Base-by-base conservation (phyloP, 2,888 invertebrate species). In the Venustoraphidia nigricollis region DNA sequence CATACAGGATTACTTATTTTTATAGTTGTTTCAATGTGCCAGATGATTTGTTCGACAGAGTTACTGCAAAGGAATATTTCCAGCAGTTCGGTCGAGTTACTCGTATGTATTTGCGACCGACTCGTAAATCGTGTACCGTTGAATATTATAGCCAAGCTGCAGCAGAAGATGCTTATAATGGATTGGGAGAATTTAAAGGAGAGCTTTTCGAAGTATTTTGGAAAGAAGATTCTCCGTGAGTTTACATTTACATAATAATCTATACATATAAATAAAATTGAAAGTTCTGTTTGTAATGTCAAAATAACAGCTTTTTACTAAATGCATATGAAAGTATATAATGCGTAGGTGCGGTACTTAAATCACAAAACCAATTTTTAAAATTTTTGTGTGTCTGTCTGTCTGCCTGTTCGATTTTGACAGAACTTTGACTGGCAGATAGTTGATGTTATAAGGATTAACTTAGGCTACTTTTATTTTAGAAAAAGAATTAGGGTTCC, bases 1-100 rank as follows among this genome's bases (percentile, higher is more conserved):
- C 14, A 34, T 9, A 11, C 5, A 11, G 17, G 9, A 10, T 50
- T 17, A 13, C 40, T 45, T 41, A 6, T 9, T 52, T 54, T 34
- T 53, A 27, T 6, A 79, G 79, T 37, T 83, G 83, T 58, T 66
- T 70, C 36, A 71, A 76, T 59, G 79, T 83, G 42, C 84, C 84
- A 0, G 76, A 77, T 35, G 64, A 70, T 9, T 69, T 84, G 47
- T 70, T 81, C 46, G 77, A 81, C 53, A 75, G 72, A 59, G 61
- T 69, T 45, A 60, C 74, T 2, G 79, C 81, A 1, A 78, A 77
- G 55, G 70, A 74, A 49, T 79, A 84, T 61, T 85, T 85, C 52
- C 69, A 75, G 14, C 76, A 79, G 58, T 90, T 79, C 68, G 90
- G 90, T 0, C 72, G 70, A 39, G 75, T 87, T 3, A 72, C 72